Evolutionary conservation across 2,797 vertebrate genomes (phyloP).

Genomic region (Rhinichthys osculus): DNA sequence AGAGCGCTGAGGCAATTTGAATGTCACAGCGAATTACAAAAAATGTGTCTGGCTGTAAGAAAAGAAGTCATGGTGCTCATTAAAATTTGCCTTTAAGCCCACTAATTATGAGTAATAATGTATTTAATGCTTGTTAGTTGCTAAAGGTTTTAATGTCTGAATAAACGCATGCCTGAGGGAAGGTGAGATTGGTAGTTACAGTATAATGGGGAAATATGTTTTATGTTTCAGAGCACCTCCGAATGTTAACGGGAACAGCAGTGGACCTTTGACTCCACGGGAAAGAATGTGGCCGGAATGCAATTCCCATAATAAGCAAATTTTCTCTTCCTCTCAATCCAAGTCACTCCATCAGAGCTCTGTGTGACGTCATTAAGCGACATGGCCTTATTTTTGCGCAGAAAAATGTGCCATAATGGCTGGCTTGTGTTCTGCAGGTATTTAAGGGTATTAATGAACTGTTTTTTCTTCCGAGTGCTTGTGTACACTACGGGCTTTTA

Average conservation of each 20-base stretch:
- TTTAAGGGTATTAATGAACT: conserved; percentile 82
- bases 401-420: conserved; percentile 81
- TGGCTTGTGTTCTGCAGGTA: conserved; percentile 78
- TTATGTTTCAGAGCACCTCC: conserved; percentile 57
- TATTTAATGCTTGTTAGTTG: conserved; percentile 71
- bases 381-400: conserved; percentile 70
- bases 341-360: conserved; percentile 75
- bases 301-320: conserved; percentile 35
- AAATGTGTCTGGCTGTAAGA: conserved; percentile 63
- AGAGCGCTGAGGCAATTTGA: conserved; percentile 63
- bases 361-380: conserved; percentile 78
- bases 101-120: conserved; percentile 72
- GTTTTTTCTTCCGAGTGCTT: conserved; percentile 71
- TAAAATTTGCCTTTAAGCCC: conserved; percentile 53
- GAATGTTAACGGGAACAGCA: conserved; percentile 49
- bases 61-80: conserved; percentile 54
- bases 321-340: conserved; percentile 14
- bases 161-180: conserved; percentile 43
- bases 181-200: conserved; percentile 47
- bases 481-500: conserved; percentile 84
- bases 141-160: conserved; percentile 64
- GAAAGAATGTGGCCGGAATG: conserved; percentile 49
- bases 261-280: conserved; percentile 34
- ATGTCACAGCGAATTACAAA: conserved; percentile 62
- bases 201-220: conserved; percentile 52